Base-by-base conservation (phyloP, 1,140 invertebrate genomes). In the Metopolophium dirhodum region DNA sequence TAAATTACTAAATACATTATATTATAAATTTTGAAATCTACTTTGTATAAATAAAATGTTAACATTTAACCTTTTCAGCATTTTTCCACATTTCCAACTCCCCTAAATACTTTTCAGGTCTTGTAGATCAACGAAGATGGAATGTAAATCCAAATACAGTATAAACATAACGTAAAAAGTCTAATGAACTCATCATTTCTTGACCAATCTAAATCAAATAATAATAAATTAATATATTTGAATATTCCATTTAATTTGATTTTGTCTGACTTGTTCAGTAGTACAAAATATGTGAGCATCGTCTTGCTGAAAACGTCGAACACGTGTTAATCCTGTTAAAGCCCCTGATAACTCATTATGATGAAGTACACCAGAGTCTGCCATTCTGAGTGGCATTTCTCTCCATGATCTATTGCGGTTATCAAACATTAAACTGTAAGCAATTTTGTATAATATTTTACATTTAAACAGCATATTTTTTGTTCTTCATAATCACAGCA, bases 251-350 rank as follows among this genome's bases (percentile, higher is more conserved):
- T 30, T 20, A 20, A 77, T 57, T 77, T 49, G 22, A 49, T 85
- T 77, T 37, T 61, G 18, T 86, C 26, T 26, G 86, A 95, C 95
- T 90, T 99, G 99, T 93, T 98, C 97, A 7, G 96, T 96, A 8
- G 98, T 96, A 95, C 99, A 99, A 96, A 99, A 99, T 91, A 99
- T 99, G 94, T 99, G 99, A 18, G 99, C 99, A 96, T 99, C 99
- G 95, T 99, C 99, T 95, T 99, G 99, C 95, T 99, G 99, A 96
- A 99, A 99, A 89, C 99, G 96, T 0, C 99, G 96, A 2, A 99
- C 99, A 94, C 99, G 96, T 1, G 99, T 99, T 1, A 99, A 96
- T 9, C 99, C 99, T 91, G 98, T 98, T 4, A 99, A 96, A 1
- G 99, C 99, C 0, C 99, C 99, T 9, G 98, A 99, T 20, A 99